Conservation (phyloP, 1,140 invertebrate genomes). For the Dolichoris vasculosae region DNA sequence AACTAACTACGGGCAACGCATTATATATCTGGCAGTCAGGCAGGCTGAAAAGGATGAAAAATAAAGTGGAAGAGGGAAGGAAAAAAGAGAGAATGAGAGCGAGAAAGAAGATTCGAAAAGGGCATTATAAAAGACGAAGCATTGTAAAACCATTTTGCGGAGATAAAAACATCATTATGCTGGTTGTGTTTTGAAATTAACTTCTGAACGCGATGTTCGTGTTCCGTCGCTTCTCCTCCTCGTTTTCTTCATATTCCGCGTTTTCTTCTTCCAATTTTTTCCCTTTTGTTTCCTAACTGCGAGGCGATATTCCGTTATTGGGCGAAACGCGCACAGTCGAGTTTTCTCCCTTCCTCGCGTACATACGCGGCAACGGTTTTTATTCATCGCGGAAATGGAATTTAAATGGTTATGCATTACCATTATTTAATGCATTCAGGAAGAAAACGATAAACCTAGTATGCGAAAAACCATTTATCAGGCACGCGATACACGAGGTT, state of each 20-base stretch:
- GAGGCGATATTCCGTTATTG: background rate
- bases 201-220: slow-evolving; percentile 6
- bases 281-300: background rate
- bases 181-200: slow-evolving; percentile 37
- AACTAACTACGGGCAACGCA: background rate
- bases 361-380: background rate
- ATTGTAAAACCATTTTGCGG: slow-evolving; percentile 26
- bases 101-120: background rate
- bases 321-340: background rate
- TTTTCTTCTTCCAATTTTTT: background rate
- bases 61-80: slow-evolving; percentile 14
- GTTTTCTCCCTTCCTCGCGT: background rate
- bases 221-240: background rate
- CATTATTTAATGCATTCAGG: slow-evolving; percentile 47
- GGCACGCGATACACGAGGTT: slow-evolving; percentile 39
- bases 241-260: no score
- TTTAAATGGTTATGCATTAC: slow-evolving; percentile 50
- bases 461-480: slow-evolving; percentile 31
- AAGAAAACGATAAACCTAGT: slow-evolving; percentile 46
- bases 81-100: background rate
- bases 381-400: slow-evolving; percentile 47
- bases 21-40: background rate
- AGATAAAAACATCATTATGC: slow-evolving; percentile 39
- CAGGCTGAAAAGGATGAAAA: background rate
- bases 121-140: slow-evolving; percentile 25